These are phyloP conservation scores for Agriopis marginaria DNA, from an alignment of 2,888 invertebrate genomes.

Conservation along the genomic window DNA sequence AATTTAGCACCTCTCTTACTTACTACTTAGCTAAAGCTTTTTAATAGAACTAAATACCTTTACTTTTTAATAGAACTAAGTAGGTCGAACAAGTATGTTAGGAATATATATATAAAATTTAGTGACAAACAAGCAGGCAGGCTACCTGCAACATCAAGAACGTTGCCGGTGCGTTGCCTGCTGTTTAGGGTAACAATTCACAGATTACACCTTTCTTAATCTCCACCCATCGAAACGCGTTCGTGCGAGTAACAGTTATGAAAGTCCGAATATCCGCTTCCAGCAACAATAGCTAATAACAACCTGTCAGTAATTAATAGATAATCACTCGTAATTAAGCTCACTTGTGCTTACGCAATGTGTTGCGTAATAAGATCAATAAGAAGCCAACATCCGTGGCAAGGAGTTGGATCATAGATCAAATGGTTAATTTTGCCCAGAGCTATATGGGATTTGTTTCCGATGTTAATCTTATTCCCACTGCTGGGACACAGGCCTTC, in stretches of 20 bases:
- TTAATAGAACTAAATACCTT: no score
- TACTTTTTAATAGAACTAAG: no score
- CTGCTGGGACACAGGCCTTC: no score
- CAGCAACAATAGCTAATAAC: slow-evolving; percentile 46
- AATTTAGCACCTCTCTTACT: no score
- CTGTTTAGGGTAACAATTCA: background rate
- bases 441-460: slow-evolving; percentile 5
- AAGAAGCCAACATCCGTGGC: slow-evolving; percentile 31
- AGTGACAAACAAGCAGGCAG: no score
- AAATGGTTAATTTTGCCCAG: slow-evolving; percentile 11
- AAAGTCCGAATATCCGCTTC: slow-evolving; percentile 38
- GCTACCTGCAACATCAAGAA: no score
- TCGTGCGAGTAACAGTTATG: slow-evolving; percentile 13
- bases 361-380: slow-evolving; percentile 38
- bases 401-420: slow-evolving; percentile 23
- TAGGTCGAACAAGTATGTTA: no score
- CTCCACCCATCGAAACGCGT: background rate
- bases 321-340: slow-evolving; percentile 49
- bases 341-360: slow-evolving; percentile 46
- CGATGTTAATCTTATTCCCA: background rate
- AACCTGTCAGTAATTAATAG: slow-evolving; percentile 44
- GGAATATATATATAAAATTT: no score
- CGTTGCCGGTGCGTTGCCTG: no score
- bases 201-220: background rate
- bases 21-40: no score